A percentile compares a stretch with the other conserved stretches of the same genome.
Conservation (phyloP, 2,888 invertebrate species). For the Eubasilissa splendida region DNA sequence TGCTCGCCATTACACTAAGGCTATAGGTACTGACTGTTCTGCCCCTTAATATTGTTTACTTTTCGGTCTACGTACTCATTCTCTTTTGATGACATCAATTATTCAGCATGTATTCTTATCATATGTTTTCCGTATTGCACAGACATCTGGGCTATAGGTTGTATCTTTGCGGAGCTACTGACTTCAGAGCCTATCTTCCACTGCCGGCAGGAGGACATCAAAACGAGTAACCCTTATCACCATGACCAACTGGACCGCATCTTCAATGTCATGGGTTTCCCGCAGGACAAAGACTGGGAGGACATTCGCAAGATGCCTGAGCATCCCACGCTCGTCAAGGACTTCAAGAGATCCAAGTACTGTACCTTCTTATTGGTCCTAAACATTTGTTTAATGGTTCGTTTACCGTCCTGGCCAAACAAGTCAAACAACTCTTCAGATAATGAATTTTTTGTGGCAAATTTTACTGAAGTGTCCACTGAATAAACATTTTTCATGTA, state of each 20-base stretch:
- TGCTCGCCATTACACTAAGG: slow-evolving; percentile 97
- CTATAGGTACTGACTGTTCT: slow-evolving; percentile 79
- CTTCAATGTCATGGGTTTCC: slow-evolving; percentile 99
- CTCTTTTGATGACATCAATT: neutral
- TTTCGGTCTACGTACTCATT: neutral
- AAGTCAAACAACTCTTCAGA: no score
- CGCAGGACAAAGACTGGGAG: slow-evolving; percentile 98
- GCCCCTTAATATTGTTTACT: neutral
- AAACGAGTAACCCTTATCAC: slow-evolving; percentile 99
- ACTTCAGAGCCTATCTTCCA: slow-evolving; percentile 99
- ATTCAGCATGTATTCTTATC: neutral
- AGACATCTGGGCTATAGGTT: slow-evolving; percentile 99
- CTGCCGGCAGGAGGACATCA: slow-evolving; percentile 99
- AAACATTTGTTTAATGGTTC: no score
- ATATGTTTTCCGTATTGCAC: slow-evolving; percentile 59
- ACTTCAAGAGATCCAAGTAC: slow-evolving; percentile 95
- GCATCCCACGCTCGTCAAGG: slow-evolving; percentile 94
- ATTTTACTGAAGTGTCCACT: no score
- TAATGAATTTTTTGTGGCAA: no score
- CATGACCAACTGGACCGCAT: slow-evolving; percentile 98
- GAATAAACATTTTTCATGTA: no score
- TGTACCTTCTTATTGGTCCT: neutral
- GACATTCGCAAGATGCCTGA: slow-evolving; percentile 99
- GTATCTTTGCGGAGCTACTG: slow-evolving; percentile 98
- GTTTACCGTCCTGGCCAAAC: no score